Evolutionary conservation across 2,888 invertebrate genomes (phyloP), one percentile per base, ranked within the genome.

Genomic region (Eretmocerus hayati): DNA sequence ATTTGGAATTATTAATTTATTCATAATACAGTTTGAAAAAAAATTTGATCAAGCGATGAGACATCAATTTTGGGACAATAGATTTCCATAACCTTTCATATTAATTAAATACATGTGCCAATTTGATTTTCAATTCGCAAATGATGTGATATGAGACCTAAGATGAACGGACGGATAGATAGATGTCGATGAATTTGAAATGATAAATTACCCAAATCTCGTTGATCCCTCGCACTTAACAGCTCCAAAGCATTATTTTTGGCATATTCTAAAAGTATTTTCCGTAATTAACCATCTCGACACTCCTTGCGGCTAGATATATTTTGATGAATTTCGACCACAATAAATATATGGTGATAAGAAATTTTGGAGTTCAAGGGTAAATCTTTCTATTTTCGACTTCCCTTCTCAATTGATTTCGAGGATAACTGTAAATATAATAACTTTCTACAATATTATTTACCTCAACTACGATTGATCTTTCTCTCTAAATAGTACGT

Each of bases 401-500:
- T n/a, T 43, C 30, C 39, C 22, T 31, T 31, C n/a, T 37, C 16
- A n/a, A 56, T 59, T 50, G 58, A 61, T 53, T 60, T 54, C 59
- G 59, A 61, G 59, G 61, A 50, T 32, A 42, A 44, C 36, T 50
- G 58, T 62, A 59, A 61, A 57, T 60, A 58, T 54, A 59, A 48
- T 57, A 52, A 39, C 43, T 49, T 35, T 52, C 53, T 56, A 55
- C 42, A 19, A 13, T 47, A 44, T 30, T 43, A 16, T 52, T 41
- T 39, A 33, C 42, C 48, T 50, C 37, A 50, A 49, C 58, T 58
- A 58, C 53, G 44, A 19, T 56, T 57, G 50, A 46, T 56, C 59
- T 64, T 63, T 67, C 65, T 59, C 58, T 64, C 66, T 69, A 69
- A 63, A 66, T 66, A 66, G 66, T 65, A 56, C 61, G 58, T 67